These are phyloP conservation scores for Phalera bucephala DNA, from an alignment of 2,888 invertebrate genomes.

Conservation along the genomic window DNA sequence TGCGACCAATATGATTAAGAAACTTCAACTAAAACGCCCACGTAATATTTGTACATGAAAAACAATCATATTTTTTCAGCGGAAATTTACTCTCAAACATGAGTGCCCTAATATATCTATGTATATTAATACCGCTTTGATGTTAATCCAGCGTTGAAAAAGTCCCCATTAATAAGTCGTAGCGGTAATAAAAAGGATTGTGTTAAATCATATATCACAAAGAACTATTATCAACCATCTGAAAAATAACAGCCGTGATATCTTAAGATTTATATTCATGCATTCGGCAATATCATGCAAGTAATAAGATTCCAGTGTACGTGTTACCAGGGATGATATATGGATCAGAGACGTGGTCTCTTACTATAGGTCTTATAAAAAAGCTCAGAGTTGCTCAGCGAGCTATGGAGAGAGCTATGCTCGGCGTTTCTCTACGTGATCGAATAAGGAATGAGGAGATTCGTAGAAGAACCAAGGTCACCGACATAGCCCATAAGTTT, in stretches of 20 bases:
- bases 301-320: conserved; percentile 37
- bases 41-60: conserved; percentile 13
- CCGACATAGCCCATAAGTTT: too few species aligned
- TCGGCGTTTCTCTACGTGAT: too few species aligned
- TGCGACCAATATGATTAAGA: neutral
- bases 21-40: neutral
- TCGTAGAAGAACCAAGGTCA: too few species aligned
- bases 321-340: too few species aligned
- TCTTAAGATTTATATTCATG: conserved; percentile 50
- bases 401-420: too few species aligned
- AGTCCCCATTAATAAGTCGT: conserved; percentile 57
- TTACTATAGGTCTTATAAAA: too few species aligned
- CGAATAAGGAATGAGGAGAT: too few species aligned
- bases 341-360: too few species aligned
- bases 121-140: conserved; percentile 47
- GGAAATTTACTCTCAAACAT: conserved; percentile 19
- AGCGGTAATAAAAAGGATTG: conserved; percentile 57
- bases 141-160: conserved; percentile 59
- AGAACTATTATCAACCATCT: conserved; percentile 54
- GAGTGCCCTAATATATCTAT: conserved; percentile 15
- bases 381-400: too few species aligned
- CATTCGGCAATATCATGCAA: conserved; percentile 36
- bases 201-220: conserved; percentile 59
- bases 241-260: conserved; percentile 56
- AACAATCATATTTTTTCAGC: conserved; percentile 12